Evolutionary conservation across 2,797 vertebrate species (phyloP).

Genomic region (Poliocrania exsul): DNA sequence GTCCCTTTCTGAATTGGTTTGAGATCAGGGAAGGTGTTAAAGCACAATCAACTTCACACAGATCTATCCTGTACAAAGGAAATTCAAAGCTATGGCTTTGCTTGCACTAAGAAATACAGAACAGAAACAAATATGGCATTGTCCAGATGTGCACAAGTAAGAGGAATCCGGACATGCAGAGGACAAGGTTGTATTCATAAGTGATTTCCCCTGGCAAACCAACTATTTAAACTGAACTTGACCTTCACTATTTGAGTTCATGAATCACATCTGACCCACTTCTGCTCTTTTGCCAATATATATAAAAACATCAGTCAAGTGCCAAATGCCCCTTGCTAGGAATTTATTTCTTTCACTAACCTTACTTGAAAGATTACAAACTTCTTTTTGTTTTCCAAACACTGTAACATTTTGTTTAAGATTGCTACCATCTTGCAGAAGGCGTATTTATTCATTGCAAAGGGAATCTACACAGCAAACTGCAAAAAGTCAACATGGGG

Average conservation of each 20-base stretch:
- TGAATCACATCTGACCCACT: background rate
- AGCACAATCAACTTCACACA: background rate
- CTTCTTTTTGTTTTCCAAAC: background rate
- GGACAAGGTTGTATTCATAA: background rate
- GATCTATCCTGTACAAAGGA: background rate
- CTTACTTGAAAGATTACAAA: background rate
- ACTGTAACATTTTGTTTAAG: background rate
- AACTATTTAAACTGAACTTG: background rate
- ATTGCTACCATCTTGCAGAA: background rate
- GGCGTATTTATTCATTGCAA: background rate
- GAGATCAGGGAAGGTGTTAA: background rate
- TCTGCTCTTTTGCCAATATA: background rate
- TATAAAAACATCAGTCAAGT: background rate
- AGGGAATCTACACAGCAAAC: background rate
- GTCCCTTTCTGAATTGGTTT: background rate
- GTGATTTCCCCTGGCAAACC: background rate
- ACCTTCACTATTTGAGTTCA: background rate
- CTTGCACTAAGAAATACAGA: background rate
- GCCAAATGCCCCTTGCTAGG: background rate
- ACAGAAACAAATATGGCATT: background rate
- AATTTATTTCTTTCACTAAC: background rate
- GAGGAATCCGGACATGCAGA: background rate
- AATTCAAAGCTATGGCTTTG: background rate
- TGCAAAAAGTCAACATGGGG: background rate
- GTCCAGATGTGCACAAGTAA: constrained; percentile 12